Base-by-base conservation (phyloP, 2,113 vertebrate genomes). In the Fulmarus glacialis region DNA sequence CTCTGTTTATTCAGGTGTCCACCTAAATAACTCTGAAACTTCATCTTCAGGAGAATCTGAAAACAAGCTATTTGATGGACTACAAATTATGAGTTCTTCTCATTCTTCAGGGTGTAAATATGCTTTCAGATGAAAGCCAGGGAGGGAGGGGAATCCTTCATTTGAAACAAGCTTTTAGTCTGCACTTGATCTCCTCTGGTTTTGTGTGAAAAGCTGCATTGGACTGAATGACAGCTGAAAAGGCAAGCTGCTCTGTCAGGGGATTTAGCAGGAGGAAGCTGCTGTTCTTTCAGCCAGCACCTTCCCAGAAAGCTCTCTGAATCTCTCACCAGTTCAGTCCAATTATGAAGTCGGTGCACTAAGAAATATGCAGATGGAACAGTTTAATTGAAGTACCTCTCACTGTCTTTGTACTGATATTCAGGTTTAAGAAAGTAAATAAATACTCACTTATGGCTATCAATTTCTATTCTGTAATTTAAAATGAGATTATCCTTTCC, bases 141-240 rank as follows among this genome's bases (percentile, higher is more conserved):
- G 36, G 14, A 78, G 21, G 24, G 50, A 59, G 30, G 18, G 17
- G 24, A 78, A 73, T 80, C 40, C 27, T 95, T 92, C 55, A 64
- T 90, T 89, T 91, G 47, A 89, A 95, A 79, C 40, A 87, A 78
- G 63, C 53, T 95, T 95, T 97, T 95, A 80, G 81, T 53, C 62
- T 97, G 78, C 34, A 75, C 60, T 93, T 93, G 86, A 75, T 96
- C 82, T 91, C 82, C 75, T 91, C 91, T 90, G 83, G 59, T 93
- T 91, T 94, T 95, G 45, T 95, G 79, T 94, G 94, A 95, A 93
- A 95, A 97, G 74, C 82, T 52, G 55, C 85, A 71, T 4, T 75
- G 89, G 42, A 38, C 84, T 96, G 91, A 97, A 82, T 94, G 96
- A 89, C 82, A 94, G 79, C 85, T 96, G 95, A 97, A 97, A 97